Percentiles rank a stretch among this genome's conserved stretches.
Evolutionary conservation across 2,797 vertebrate species (phyloP).

Genomic region (Nyctibius grandis): DNA sequence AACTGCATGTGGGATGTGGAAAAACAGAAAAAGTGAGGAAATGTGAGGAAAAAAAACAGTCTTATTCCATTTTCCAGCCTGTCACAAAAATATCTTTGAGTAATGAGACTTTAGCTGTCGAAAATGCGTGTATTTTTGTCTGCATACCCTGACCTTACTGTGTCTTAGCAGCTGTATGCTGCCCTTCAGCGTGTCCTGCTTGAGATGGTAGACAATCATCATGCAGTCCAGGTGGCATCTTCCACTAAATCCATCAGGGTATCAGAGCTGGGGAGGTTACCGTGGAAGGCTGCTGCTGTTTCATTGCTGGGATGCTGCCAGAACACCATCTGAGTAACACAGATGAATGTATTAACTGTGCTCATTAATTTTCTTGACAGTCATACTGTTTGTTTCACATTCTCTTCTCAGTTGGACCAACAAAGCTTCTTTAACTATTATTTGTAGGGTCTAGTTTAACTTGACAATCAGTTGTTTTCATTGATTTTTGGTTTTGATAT

Average conservation of each 20-base stretch:
- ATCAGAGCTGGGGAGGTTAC: not conserved
- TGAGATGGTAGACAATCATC: not conserved
- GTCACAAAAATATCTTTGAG: not conserved
- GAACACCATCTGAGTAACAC: not conserved
- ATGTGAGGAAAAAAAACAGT: rapidly evolving
- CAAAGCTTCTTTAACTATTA: not conserved
- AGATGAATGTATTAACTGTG: not conserved
- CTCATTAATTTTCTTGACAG: not conserved
- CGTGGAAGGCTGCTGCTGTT: not conserved
- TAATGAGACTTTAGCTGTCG: not conserved
- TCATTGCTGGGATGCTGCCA: not conserved
- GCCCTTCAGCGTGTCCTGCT: not conserved
- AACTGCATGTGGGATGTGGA: not conserved
- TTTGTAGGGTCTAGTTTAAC: not conserved
- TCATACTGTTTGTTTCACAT: not conserved
- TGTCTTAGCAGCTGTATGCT: not conserved
- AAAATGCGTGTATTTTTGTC: not conserved
- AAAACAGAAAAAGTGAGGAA: not conserved
- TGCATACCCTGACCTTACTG: not conserved
- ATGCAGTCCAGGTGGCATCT: not conserved
- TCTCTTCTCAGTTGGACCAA: not conserved
- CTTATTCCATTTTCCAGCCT: not conserved
- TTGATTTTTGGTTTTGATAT: not conserved
- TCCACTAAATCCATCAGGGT: not conserved
- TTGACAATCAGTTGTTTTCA: not conserved